phyloP scores from a whole-genome alignment of 2,113 vertebrate species.

The Clarias batrachus region DNA sequence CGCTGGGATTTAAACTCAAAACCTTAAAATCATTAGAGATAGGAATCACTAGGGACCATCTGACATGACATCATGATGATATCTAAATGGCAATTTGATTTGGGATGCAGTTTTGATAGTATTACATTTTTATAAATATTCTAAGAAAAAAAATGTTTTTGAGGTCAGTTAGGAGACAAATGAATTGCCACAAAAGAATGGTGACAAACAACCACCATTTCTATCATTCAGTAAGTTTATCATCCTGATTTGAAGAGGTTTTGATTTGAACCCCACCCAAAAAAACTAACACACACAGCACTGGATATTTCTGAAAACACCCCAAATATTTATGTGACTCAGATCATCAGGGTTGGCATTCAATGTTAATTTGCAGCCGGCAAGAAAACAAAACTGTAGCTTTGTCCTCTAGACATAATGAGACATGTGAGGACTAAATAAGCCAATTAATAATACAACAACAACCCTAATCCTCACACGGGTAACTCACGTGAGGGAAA shows the following conservation, averaged over 20 bases:
- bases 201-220: no score
- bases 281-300: not conserved
- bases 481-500: not conserved
- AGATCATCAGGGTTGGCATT: not conserved
- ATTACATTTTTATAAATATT: no score
- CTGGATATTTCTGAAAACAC: not conserved
- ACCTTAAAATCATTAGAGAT: no score
- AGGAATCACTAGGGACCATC: no score
- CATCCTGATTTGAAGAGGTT: not conserved
- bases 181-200: no score
- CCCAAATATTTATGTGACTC: not conserved
- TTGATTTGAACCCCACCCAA: not conserved
- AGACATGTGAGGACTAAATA: not conserved
- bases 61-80: no score
- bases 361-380: not conserved
- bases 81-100: no score
- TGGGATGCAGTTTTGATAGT: no score
- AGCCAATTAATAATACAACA: not conserved
- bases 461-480: not conserved
- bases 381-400: not conserved
- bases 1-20: not conserved
- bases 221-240: not conserved
- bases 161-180: no score
- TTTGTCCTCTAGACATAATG: not conserved
- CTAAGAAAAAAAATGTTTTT: no score